phyloP scores from a whole-genome alignment of 2,113 vertebrate genomes.

The Plecotus auritus region DNA sequence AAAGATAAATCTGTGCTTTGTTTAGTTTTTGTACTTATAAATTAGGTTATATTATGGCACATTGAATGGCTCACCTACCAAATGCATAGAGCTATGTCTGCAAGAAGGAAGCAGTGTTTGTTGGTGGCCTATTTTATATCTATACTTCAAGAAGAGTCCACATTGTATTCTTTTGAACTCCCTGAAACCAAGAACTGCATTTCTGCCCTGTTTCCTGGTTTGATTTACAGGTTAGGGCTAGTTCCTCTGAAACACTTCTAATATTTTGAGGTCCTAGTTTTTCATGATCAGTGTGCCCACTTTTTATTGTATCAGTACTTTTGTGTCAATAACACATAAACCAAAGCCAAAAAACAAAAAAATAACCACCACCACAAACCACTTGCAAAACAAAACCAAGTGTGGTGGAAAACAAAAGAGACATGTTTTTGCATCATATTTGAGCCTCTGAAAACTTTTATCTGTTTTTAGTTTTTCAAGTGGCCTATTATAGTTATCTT shows the following conservation, averaged over 20 bases:
- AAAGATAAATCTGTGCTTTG: neutral
- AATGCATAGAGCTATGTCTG: neutral
- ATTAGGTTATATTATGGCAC: neutral
- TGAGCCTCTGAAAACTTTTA: neutral
- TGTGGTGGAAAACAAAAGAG: neutral
- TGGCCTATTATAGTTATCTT: neutral
- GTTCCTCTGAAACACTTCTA: constrained; percentile 2
- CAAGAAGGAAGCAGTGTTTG: constrained; percentile 10
- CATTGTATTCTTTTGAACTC: neutral
- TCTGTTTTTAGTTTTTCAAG: neutral
- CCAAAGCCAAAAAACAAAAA: neutral
- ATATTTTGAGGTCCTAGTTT: constrained; percentile 44
- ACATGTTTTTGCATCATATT: neutral
- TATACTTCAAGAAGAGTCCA: neutral
- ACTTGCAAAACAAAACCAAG: neutral
- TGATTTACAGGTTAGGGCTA: constrained; percentile 1
- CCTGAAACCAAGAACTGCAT: neutral
- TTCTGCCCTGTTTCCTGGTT: neutral
- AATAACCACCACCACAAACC: neutral
- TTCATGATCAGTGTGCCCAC: neutral
- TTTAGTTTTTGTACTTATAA: neutral
- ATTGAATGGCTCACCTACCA: neutral
- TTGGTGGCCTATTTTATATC: neutral
- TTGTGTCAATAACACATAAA: constrained; percentile 22
- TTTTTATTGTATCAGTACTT: constrained; percentile 30